Conservation (phyloP, 2,113 vertebrate species). For the Pongo pygmaeus region DNA sequence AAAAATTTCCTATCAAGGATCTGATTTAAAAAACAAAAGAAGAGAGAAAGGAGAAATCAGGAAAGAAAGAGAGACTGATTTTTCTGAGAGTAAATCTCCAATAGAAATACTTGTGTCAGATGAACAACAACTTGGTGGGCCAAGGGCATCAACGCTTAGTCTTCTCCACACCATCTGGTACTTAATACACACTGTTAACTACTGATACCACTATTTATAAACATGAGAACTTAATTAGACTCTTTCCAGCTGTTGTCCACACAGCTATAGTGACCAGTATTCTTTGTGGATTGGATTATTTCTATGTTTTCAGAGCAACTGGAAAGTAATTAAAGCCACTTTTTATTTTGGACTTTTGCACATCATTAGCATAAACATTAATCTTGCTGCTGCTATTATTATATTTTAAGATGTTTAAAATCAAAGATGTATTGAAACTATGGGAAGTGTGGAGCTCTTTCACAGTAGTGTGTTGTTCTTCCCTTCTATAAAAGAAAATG, state of each 20-base stretch:
- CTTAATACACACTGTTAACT: neutral
- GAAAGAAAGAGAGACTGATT: neutral
- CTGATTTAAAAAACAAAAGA: neutral
- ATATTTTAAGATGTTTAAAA: neutral
- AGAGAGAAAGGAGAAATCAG: neutral
- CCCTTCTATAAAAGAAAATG: neutral
- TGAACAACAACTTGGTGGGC: neutral
- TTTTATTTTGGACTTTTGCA: neutral
- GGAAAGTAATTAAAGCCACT: neutral
- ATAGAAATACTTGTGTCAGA: neutral
- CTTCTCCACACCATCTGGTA: neutral
- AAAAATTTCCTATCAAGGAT: neutral
- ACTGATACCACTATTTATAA: neutral
- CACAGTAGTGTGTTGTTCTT: neutral
- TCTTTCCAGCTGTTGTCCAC: neutral
- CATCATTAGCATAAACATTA: neutral
- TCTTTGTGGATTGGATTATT: neutral
- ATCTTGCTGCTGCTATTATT: neutral
- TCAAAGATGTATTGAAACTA: neutral
- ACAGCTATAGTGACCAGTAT: neutral
- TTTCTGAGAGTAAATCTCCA: neutral
- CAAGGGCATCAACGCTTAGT: accelerated
- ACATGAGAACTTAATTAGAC: neutral
- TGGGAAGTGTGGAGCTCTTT: neutral
- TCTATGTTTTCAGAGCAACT: neutral